Percentiles rank a stretch among this genome's conserved stretches.
phyloP scores from a whole-genome alignment of 1,140 invertebrate species.

The Drosophila equinoxialis region DNA sequence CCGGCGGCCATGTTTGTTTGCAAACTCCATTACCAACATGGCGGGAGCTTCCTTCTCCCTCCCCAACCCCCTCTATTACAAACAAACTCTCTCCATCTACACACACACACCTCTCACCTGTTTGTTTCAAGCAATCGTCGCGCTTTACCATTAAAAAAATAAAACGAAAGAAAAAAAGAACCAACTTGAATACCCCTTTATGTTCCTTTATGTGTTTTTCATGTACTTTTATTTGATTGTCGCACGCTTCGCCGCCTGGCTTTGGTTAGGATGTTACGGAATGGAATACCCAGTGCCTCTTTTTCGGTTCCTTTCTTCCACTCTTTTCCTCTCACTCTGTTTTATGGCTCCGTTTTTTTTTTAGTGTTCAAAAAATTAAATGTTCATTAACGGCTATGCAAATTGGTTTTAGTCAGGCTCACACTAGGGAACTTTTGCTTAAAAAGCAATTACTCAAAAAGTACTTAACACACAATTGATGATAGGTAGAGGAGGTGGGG shows the following conservation, averaged over 20 bases:
- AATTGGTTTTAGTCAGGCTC: constrained; percentile 68
- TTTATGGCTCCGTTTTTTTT: constrained; percentile 63
- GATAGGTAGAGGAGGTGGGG: constrained; percentile 21
- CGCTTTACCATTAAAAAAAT: constrained; percentile 70
- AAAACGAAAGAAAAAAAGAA: constrained; percentile 32
- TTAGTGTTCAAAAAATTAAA: constrained; percentile 81
- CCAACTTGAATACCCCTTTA: constrained; percentile 61
- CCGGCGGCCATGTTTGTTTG: constrained; percentile 80
- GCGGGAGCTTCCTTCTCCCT: constrained; percentile 58
- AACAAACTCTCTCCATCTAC: neutral
- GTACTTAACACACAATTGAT: constrained; percentile 75
- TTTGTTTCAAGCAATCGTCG: constrained; percentile 77
- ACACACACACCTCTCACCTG: constrained; percentile 46
- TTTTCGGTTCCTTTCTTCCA: constrained; percentile 11
- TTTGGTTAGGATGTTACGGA: constrained; percentile 8
- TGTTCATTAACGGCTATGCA: constrained; percentile 80
- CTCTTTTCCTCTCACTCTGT: neutral
- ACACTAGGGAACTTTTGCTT: constrained; percentile 31
- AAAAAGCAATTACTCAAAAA: constrained; percentile 68
- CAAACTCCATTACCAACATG: constrained; percentile 80
- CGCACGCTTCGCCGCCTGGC: constrained; percentile 69
- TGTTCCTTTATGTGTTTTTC: constrained; percentile 73
- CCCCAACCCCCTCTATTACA: neutral
- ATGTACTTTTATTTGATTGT: constrained; percentile 82
- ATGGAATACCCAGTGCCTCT: constrained; percentile 3